A percentile compares a stretch with the other conserved stretches of the same genome.
These are phyloP conservation scores for Heterodera filipjevi DNA, from an alignment of 2,888 invertebrate species.

Conservation along the genomic window DNA sequence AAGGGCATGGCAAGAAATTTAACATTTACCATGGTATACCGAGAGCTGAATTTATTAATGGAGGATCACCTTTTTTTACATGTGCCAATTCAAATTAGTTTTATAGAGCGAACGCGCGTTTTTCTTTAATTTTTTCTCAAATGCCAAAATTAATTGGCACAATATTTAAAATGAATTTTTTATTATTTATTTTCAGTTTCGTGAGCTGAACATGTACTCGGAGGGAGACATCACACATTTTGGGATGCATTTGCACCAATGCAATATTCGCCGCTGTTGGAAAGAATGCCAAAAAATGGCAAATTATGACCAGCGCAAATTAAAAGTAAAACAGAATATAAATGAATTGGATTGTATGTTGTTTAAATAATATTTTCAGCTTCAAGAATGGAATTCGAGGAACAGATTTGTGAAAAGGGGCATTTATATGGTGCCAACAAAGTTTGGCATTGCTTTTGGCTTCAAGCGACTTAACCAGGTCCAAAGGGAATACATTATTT, in stretches of 20 bases:
- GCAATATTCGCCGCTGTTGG: slow-evolving; percentile 70
- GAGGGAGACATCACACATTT: slow-evolving; percentile 81
- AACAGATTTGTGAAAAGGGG: slow-evolving; percentile 58
- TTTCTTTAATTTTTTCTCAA: too few species aligned
- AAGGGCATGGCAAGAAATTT: too few species aligned
- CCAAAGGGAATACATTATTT: too few species aligned
- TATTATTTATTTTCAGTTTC: slow-evolving; percentile 66
- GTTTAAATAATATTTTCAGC: neutral
- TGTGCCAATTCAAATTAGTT: too few species aligned
- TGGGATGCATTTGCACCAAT: slow-evolving; percentile 76
- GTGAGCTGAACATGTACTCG: slow-evolving; percentile 78
- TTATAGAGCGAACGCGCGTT: too few species aligned
- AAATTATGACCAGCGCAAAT: slow-evolving; percentile 16
- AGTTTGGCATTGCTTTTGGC: slow-evolving; percentile 65
- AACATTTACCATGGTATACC: too few species aligned
- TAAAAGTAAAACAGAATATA: neutral
- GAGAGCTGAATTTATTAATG: too few species aligned
- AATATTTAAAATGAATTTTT: neutral
- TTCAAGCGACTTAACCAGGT: slow-evolving; percentile 63
- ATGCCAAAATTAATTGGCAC: neutral
- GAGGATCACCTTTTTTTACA: too few species aligned
- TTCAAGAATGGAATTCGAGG: slow-evolving; percentile 63
- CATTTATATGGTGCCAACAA: slow-evolving; percentile 60
- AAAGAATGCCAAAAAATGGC: slow-evolving; percentile 64
- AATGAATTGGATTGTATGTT: neutral